These are phyloP conservation scores for Ibidorhyncha struthersii DNA, from an alignment of 2,113 vertebrate species.

Conservation along the genomic window DNA sequence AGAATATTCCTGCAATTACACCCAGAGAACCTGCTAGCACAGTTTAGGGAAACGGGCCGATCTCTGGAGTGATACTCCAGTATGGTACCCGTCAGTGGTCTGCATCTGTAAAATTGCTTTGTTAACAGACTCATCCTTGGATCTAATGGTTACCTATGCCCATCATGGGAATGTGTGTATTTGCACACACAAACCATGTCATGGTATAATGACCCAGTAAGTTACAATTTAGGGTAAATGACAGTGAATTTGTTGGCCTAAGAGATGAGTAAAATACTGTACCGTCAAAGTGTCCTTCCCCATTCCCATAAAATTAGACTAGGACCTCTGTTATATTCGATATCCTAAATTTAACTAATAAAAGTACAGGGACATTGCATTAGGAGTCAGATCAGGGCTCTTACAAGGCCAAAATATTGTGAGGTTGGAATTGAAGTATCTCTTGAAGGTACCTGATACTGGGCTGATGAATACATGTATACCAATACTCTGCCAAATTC, in stretches of 20 bases:
- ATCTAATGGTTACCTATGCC: background rate
- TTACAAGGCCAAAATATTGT: background rate
- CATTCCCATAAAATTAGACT: background rate
- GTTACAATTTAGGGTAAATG: background rate
- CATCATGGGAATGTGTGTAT: background rate
- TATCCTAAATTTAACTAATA: background rate
- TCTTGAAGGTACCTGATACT: background rate
- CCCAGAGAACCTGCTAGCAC: background rate
- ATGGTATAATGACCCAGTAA: background rate
- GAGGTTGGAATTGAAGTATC: background rate
- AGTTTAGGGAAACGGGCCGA: background rate
- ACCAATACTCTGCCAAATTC: background rate
- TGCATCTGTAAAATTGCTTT: background rate
- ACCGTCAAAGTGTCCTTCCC: background rate
- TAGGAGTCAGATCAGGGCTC: background rate
- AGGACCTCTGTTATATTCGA: background rate
- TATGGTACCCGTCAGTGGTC: background rate
- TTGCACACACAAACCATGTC: background rate
- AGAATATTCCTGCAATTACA: background rate
- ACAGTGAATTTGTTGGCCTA: background rate
- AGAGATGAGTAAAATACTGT: background rate
- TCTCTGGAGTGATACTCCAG: background rate
- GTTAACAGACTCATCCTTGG: background rate
- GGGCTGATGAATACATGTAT: background rate
- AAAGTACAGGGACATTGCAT: background rate